Conservation (phyloP, 92 coral and sea anemone species). For the Muricea muricata region DNA sequence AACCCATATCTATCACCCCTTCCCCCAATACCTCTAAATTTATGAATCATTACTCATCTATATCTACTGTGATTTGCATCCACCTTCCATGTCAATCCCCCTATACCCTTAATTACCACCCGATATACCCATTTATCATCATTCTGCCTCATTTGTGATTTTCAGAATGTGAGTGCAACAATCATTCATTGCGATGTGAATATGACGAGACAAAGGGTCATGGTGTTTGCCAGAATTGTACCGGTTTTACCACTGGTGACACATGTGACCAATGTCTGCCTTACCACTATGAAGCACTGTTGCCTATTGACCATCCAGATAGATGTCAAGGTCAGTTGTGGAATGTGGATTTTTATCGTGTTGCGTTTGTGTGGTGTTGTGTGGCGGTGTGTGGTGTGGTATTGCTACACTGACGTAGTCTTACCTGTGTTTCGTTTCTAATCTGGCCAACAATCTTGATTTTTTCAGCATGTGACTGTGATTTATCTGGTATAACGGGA, state of each 20-base stretch:
- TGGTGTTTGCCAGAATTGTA: constrained; percentile 89
- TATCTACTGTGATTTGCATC: too few species aligned
- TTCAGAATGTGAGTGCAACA: constrained; percentile 86
- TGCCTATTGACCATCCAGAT: constrained; percentile 62
- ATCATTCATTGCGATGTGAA: constrained; percentile 79
- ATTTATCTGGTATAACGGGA: constrained; percentile 71
- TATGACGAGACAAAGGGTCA: constrained; percentile 70
- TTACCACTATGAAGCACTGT: constrained; percentile 70
- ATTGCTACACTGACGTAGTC: too few species aligned
- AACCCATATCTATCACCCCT: too few species aligned
- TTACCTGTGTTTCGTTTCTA: too few species aligned
- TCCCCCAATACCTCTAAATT: not conserved
- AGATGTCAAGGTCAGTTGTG: constrained; percentile 82
- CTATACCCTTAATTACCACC: too few species aligned
- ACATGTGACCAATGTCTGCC: constrained; percentile 79
- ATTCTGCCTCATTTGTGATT: not conserved
- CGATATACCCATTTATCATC: not conserved
- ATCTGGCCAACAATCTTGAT: too few species aligned
- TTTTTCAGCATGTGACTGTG: constrained; percentile 82
- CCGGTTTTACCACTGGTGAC: constrained; percentile 85
- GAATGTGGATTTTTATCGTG: too few species aligned
- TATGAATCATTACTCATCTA: not conserved
- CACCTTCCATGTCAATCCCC: too few species aligned
- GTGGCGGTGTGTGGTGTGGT: too few species aligned
- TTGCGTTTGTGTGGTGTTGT: too few species aligned